Evolutionary conservation across 2,888 invertebrate species (phyloP).

Genomic region (Epistrophella euchroma): DNA sequence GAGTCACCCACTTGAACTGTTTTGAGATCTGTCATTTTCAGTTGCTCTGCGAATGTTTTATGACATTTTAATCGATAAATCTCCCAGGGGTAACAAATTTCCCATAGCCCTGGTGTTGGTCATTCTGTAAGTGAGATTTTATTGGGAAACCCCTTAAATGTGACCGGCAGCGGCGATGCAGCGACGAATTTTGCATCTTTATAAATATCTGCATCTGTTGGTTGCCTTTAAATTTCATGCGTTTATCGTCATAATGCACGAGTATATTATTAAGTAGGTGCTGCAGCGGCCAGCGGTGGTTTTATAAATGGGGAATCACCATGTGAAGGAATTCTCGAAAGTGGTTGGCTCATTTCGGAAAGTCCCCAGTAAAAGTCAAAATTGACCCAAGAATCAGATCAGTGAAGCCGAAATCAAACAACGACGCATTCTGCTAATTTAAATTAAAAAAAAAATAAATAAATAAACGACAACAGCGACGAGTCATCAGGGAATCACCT

Average conservation of each 20-base stretch:
- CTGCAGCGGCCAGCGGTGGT: conserved; percentile 27
- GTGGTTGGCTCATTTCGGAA: conserved; percentile 52
- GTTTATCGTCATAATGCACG: conserved; percentile 19
- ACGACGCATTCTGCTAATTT: conserved; percentile 10
- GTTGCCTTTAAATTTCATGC: conserved; percentile 39
- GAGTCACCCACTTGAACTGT: conserved; percentile 53
- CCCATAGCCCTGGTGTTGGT: conserved; percentile 7
- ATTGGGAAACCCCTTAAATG: conserved; percentile 62
- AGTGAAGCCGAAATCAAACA: conserved; percentile 29
- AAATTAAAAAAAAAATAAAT: neutral
- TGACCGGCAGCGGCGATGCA: neutral
- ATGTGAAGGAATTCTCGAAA: conserved; percentile 48
- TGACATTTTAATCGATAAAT: conserved; percentile 60
- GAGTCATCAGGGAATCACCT: conserved; percentile 73
- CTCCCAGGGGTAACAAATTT: conserved; percentile 34
- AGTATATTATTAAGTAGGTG: conserved; percentile 17
- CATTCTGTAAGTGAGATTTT: conserved; percentile 39
- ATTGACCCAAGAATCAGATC: conserved; percentile 39
- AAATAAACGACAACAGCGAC: conserved; percentile 8
- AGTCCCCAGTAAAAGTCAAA: conserved; percentile 52
- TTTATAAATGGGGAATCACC: conserved; percentile 58
- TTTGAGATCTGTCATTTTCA: conserved; percentile 65
- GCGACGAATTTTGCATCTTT: neutral
- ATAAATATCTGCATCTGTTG: conserved; percentile 8
- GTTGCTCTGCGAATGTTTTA: conserved; percentile 47